These are phyloP conservation scores for Argyra leucocephala DNA, from an alignment of 2,888 invertebrate species.

Conservation along the genomic window DNA sequence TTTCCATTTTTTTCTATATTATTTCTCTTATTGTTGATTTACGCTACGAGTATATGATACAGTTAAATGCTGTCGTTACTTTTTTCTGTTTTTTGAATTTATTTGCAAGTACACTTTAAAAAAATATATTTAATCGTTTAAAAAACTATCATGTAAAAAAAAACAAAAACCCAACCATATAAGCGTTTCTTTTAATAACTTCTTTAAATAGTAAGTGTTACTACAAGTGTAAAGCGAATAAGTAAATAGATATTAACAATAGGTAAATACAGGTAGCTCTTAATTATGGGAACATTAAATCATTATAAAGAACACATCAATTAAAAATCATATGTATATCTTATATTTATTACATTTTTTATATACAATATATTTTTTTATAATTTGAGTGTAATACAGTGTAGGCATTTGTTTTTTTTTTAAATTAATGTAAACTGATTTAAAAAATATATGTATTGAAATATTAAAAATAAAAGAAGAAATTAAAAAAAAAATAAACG, in stretches of 20 bases:
- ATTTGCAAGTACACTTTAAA: background rate
- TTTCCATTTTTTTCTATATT: background rate
- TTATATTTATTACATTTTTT: too few relatives aligned
- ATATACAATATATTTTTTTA: background rate
- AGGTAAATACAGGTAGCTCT: conserved; percentile 7
- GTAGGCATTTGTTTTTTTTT: background rate
- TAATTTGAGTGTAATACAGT: background rate
- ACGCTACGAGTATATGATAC: conserved; percentile 1
- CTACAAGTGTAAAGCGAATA: background rate
- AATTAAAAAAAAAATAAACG: too few relatives aligned
- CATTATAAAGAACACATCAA: conserved; percentile 8
- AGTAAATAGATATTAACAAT: conserved; percentile 6
- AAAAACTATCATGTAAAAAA: background rate
- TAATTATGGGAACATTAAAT: conserved; percentile 10
- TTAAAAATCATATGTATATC: background rate
- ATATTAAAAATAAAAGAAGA: too few relatives aligned
- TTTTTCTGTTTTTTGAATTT: background rate
- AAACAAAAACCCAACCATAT: background rate
- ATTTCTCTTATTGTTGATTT: background rate
- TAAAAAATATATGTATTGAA: background rate
- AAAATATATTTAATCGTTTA: background rate
- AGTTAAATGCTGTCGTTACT: background rate
- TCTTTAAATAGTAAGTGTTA: background rate
- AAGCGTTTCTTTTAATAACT: background rate
- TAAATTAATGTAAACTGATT: too few relatives aligned